Base-by-base conservation (phyloP, 1,140 invertebrate genomes). In the Ridgeia piscesae region DNA sequence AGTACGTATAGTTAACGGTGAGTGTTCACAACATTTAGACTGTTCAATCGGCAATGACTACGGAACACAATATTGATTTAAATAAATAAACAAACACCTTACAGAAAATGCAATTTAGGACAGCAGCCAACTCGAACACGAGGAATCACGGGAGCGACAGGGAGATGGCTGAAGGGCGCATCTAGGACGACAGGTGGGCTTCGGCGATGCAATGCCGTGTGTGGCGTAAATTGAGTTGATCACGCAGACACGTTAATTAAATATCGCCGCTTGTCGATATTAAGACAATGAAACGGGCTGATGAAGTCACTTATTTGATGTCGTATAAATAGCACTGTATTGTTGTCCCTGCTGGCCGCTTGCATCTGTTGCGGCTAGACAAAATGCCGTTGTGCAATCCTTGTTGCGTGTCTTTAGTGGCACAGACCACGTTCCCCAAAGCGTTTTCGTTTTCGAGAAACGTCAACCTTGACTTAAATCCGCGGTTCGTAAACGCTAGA, bases 251-350 rank as follows among this genome's bases (percentile, higher is more conserved):
- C 58, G 58, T 31, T 77, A 77, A 77, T 77, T 77, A 77, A 77
- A 77, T 77, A 77, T 77, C 58, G 58, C 58, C 58, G 58, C 58
- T 77, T 77, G 58, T 77, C 58, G 58, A 77, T 77, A 77, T 77
- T 14, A 77, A 77, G 58, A 77, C 14, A 77, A 77, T 77, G 58
- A 77, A 77, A 77, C 58, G 58, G 58, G 0, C 58, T 77, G 58
- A 77, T 77, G 58, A 77, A 77, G 58, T 77, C 58, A 4, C 58
- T 31, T 77, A 77, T 77, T 77, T 77, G 58, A 77, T 77, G 58
- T 77, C 58, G 58, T 77, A 77, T 77, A 77, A 77, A 77, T 77
- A 77, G 58, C 58, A 0, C 27, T 14, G 17, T 77, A 31, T 77
- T 77, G 58, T 77, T 77, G 58, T 77, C 27, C 27, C 58, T 2